Conservation (phyloP, 1,140 invertebrate species). For the Nylanderia fulva region DNA sequence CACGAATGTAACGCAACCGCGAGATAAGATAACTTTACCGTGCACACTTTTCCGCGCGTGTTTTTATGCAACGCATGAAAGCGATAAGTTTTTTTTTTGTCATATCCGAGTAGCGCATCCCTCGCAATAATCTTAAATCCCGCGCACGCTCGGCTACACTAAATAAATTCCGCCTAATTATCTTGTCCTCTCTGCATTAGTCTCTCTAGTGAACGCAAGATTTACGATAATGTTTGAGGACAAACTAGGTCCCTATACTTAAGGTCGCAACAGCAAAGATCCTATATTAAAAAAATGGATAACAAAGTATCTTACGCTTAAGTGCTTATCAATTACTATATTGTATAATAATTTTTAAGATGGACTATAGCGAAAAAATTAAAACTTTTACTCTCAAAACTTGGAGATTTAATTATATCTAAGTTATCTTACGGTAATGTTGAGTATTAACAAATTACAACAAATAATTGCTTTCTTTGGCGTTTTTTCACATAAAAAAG, state of each 20-base stretch:
- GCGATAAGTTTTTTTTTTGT: slow-evolving; percentile 47
- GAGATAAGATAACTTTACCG: slow-evolving; percentile 32
- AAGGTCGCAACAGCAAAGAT: slow-evolving; percentile 7
- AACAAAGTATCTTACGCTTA: background rate
- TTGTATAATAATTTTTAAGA: slow-evolving; percentile 9
- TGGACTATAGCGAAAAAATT: background rate
- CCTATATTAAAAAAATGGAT: slow-evolving; percentile 5
- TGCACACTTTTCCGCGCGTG: background rate
- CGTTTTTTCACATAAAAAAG: background rate
- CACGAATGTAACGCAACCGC: slow-evolving; percentile 23
- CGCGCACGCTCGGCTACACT: slow-evolving; percentile 48
- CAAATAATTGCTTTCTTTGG: background rate
- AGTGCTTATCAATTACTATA: background rate
- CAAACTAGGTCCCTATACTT: slow-evolving; percentile 44
- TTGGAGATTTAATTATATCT: background rate
- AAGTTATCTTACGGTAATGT: background rate
- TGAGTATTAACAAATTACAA: background rate
- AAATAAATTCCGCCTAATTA: slow-evolving; percentile 66
- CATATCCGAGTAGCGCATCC: background rate
- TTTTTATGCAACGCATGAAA: slow-evolving; percentile 54
- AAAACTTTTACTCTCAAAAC: background rate
- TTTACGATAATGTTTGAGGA: slow-evolving; percentile 61
- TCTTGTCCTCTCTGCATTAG: slow-evolving; percentile 63
- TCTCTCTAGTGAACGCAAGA: slow-evolving; percentile 52
- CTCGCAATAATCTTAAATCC: slow-evolving; percentile 66